Conservation (phyloP, 1,140 invertebrate genomes). For the Heliconius himera region DNA sequence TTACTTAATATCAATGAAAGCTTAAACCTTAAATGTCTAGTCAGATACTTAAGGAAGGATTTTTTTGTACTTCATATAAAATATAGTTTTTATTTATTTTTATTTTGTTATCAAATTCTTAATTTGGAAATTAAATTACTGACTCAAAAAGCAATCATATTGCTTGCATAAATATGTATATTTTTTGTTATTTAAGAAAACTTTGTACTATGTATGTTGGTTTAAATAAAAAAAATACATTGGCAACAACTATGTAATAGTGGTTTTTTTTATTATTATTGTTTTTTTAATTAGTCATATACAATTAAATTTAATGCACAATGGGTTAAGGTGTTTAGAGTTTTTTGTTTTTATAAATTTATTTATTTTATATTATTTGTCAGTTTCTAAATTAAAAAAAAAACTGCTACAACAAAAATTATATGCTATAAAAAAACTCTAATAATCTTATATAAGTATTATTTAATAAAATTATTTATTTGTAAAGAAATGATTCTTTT, state of each 20-base stretch:
- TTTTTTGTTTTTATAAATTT: too few relatives aligned
- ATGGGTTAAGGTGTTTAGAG: background rate
- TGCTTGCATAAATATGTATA: background rate
- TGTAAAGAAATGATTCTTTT: background rate
- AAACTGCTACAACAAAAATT: background rate
- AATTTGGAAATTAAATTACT: background rate
- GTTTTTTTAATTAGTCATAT: constrained; percentile 2
- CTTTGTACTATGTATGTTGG: background rate
- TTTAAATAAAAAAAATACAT: background rate
- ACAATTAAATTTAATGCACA: background rate
- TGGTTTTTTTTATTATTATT: background rate
- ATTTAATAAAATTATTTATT: background rate
- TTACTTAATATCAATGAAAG: constrained; percentile 5
- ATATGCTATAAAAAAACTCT: background rate
- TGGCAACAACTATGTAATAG: background rate
- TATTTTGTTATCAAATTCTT: background rate
- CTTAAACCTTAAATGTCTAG: constrained; percentile 1
- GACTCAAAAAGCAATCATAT: background rate
- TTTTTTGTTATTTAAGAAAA: background rate
- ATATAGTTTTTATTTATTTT: background rate
- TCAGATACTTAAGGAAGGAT: background rate
- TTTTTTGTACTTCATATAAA: background rate
- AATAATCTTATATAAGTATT: background rate
- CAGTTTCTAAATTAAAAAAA: too few relatives aligned
- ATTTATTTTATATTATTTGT: too few relatives aligned